Evolutionary conservation across 1,140 invertebrate species (phyloP), one percentile per base, ranked within the genome.

Genomic region (Telenomus remus): DNA sequence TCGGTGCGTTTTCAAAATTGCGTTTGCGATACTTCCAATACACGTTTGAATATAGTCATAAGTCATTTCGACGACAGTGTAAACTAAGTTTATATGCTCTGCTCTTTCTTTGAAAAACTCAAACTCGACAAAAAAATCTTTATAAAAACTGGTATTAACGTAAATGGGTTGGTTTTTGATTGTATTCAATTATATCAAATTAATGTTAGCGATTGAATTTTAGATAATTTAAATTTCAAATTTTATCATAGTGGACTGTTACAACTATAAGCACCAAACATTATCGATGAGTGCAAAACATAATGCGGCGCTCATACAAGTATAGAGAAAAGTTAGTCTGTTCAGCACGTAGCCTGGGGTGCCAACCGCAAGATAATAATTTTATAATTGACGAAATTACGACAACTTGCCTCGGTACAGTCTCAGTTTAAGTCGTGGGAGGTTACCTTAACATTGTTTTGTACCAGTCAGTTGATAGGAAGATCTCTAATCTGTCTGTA

Each of bases 311-410:
- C 19, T 27, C 76, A 77, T 72, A 76, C 70, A 78, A 82, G 81
- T 27, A 27, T 69, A 64, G 80, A 82, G 79, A 78, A 75, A 71
- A 78, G 76, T 76, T 79, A 80, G 79, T 76, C 78, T 70, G 65
- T 69, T 55, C 75, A 80, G 84, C 81, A 84, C 85, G 85, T 86
- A 85, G 84, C 85, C 85, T 79, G 80, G 85, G 85, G 85, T 87
- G 85, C 84, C 84, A 86, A 87, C 85, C 85, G 82, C 84, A 87
- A 83, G 85, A 87, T 87, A 86, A 87, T 87, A 87, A 87, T 87
- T 86, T 87, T 86, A 87, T 87, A 87, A 87, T 86, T 87, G 85
- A 82, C 84, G 85, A 84, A 87, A 87, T 87, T 87, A 86, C 85
- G 84, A 75, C 53, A 84, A 81, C 85, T 87, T 82, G 82, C 81